Conservation (phyloP, 2,888 invertebrate genomes). For the Elysia crispata region DNA sequence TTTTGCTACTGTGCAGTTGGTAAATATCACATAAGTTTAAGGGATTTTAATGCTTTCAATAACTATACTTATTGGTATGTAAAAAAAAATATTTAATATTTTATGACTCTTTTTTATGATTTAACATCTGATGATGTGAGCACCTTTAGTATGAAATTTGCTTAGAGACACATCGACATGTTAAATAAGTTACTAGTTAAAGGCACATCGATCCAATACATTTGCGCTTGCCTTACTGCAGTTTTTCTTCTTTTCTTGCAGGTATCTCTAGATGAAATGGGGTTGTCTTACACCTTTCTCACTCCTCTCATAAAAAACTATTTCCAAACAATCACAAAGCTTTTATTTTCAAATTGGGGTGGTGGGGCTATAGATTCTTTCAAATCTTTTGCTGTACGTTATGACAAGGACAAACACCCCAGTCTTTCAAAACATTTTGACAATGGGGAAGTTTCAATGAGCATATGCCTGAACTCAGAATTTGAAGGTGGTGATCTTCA, state of each 20-base stretch:
- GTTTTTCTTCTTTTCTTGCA: slow-evolving; percentile 50
- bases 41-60: too few relatives aligned
- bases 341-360: slow-evolving; percentile 76
- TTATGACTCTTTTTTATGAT: too few relatives aligned
- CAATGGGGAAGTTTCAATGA: slow-evolving; percentile 78
- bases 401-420: slow-evolving; percentile 73
- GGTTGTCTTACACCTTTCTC: slow-evolving; percentile 75
- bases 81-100: too few relatives aligned
- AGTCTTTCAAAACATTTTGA: slow-evolving; percentile 78
- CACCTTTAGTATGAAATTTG: too few relatives aligned
- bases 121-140: too few relatives aligned
- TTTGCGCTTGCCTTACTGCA: not conserved
- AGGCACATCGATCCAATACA: too few relatives aligned
- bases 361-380: slow-evolving; percentile 77
- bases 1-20: too few relatives aligned
- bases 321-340: slow-evolving; percentile 70
- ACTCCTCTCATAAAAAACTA: slow-evolving; percentile 74
- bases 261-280: slow-evolving; percentile 77
- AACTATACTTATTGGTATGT: too few relatives aligned
- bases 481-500: slow-evolving; percentile 77
- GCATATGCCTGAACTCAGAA: slow-evolving; percentile 75
- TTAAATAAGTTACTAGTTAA: too few relatives aligned
- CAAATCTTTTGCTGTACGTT: slow-evolving; percentile 77
- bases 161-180: too few relatives aligned
- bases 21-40: too few relatives aligned